Base-by-base conservation (phyloP, 2,797 vertebrate species). In the Iguana delicatissima region DNA sequence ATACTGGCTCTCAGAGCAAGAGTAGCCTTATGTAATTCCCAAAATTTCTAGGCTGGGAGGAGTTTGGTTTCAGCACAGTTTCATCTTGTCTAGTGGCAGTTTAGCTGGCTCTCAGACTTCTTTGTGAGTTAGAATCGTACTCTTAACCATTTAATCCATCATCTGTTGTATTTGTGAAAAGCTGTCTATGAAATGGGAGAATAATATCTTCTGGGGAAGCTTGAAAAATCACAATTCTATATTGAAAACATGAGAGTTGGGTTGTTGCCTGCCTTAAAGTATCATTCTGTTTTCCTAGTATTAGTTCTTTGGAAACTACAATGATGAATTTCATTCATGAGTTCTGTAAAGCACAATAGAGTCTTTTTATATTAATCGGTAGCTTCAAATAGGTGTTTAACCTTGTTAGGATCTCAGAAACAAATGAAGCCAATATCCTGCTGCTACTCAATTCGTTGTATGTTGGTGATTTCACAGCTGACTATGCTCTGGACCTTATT, bases 381-480 rank as follows among this genome's bases (percentile, higher is more conserved):
- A 46, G 64, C 79, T 94, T 96, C 90, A 96, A 94, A 94, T 89
- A 92, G 76, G 82, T 91, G 50, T 95, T 96, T 95, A 96, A 94
- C 88, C 80, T 95, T 89, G 52, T 89, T 95, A 93, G 64, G 92
- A 79, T 86, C 90, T 91, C 94, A 89, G 62, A 86, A 92, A 55
- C 79, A 86, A 89, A 77, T n/a, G 82, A 93, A 90, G 95, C 85
- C 87, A 92, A 80, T 93, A 92, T 91, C 85, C 92, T 69, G 29
- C 59, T 93, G 89, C 55, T 94, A 67, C 94, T 95, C 88, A 92
- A 89, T 95, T 96, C 89, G 73, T 73, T 95, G 89, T 89, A 9
- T 91, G 95, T 93, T 95, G 89, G 92, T 89, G 87, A 94, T 96
- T 95, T 96, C 93, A 96, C 92, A 95, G 91, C 38, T 96, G 94